phyloP scores from a whole-genome alignment of 2,888 invertebrate genomes.

The Watsonalla cultraria region DNA sequence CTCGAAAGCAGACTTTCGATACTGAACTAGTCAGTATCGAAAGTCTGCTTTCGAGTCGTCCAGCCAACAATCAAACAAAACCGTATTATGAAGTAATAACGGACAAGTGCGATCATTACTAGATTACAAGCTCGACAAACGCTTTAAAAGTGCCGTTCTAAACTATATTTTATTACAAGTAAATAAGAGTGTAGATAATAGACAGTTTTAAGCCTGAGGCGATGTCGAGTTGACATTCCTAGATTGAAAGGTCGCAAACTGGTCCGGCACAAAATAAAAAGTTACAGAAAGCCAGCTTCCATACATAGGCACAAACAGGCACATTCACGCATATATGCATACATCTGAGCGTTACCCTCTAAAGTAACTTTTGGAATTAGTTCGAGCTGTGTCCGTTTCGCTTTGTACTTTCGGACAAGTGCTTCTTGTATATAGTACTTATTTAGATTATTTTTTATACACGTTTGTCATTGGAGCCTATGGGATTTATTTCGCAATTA shows the following conservation, averaged over 20 bases:
- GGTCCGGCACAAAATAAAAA: slow-evolving; percentile 19
- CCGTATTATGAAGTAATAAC: slow-evolving; percentile 48
- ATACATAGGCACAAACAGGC: too few relatives aligned
- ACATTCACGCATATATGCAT: too few relatives aligned
- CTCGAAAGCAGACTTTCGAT: too few relatives aligned
- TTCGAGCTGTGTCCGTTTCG: too few relatives aligned
- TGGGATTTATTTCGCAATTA: too few relatives aligned
- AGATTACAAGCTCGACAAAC: slow-evolving; percentile 33
- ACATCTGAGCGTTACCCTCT: too few relatives aligned
- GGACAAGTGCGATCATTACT: slow-evolving; percentile 47
- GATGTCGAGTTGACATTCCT: slow-evolving; percentile 43
- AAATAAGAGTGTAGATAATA: slow-evolving; percentile 11
- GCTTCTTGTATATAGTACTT: too few relatives aligned
- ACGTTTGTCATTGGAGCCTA: too few relatives aligned
- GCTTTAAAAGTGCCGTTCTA: slow-evolving; percentile 12
- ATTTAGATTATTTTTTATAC: too few relatives aligned
- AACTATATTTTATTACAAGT: slow-evolving; percentile 20
- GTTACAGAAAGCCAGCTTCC: too few relatives aligned
- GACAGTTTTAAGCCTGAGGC: slow-evolving; percentile 14
- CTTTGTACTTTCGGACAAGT: too few relatives aligned
- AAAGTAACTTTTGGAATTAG: too few relatives aligned
- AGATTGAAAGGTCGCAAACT: slow-evolving; percentile 55
- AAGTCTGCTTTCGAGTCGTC: background rate
- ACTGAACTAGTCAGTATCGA: background rate
- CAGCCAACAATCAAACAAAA: slow-evolving; percentile 20